Conservation (phyloP, 2,888 invertebrate genomes). For the Drosophila suboccidentalis region DNA sequence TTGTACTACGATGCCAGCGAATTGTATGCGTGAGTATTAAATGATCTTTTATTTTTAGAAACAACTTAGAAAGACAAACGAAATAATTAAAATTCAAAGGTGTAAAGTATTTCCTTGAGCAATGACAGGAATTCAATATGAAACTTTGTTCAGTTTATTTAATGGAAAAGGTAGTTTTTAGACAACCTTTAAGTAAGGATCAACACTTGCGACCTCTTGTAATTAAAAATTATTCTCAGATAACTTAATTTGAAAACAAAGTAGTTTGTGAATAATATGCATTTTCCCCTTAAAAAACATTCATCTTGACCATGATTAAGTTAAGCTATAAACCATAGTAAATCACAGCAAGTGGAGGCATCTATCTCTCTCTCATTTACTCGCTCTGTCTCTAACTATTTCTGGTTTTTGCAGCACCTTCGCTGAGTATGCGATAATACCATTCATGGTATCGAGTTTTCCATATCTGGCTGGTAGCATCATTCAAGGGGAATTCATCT, state of each 20-base stretch:
- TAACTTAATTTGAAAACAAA: background rate
- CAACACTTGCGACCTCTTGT: no score
- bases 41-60: background rate
- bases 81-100: no score
- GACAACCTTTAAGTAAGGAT: no score
- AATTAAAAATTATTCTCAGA: no score
- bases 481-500: constrained; percentile 83
- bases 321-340: constrained; percentile 18
- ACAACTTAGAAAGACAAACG: no score
- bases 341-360: constrained; percentile 1
- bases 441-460: constrained; percentile 80
- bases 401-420: constrained; percentile 59
- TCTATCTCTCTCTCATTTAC: background rate
- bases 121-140: no score
- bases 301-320: constrained; percentile 2
- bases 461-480: constrained; percentile 82
- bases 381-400: background rate
- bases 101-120: no score
- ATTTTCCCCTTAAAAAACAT: background rate
- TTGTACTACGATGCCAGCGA: constrained; percentile 69
- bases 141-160: no score
- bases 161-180: no score
- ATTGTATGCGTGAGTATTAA: constrained; percentile 67
- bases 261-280: background rate
- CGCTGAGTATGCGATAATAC: constrained; percentile 69